A percentile compares a stretch with the other conserved stretches of the same genome.
These are phyloP conservation scores for cattle (Bos taurus) DNA, from an alignment of 2,113 vertebrate genomes.

Conservation along the genomic window DNA sequence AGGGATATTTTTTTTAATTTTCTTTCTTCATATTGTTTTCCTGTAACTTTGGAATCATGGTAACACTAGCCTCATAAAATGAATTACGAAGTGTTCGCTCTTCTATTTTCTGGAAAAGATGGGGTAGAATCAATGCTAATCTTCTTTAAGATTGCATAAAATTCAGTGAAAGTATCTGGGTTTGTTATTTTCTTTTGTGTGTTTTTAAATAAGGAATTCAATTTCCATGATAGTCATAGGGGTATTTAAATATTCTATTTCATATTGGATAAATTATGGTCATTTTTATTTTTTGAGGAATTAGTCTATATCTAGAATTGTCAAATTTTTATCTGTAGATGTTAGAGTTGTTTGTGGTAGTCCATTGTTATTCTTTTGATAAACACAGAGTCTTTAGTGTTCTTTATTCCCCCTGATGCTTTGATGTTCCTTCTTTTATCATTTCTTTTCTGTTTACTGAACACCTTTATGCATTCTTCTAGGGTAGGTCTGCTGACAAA, in stretches of 20 bases:
- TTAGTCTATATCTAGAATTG: neutral
- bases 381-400: neutral
- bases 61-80: neutral
- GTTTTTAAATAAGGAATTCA: neutral
- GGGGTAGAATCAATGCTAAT: neutral
- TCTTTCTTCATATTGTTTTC: neutral
- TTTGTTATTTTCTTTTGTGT: neutral
- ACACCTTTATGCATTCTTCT: neutral
- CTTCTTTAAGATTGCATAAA: neutral
- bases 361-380: neutral
- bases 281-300: neutral
- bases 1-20: neutral
- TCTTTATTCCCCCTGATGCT: neutral
- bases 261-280: neutral
- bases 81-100: neutral
- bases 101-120: neutral
- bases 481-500: neutral
- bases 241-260: neutral
- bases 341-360: neutral
- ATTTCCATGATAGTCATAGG: neutral
- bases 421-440: neutral
- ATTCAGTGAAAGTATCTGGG: neutral
- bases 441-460: neutral
- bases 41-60: neutral
- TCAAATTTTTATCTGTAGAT: neutral